Evolutionary conservation across 2,797 vertebrate genomes (phyloP).

Genomic region (Neosilurus mollespiculum): DNA sequence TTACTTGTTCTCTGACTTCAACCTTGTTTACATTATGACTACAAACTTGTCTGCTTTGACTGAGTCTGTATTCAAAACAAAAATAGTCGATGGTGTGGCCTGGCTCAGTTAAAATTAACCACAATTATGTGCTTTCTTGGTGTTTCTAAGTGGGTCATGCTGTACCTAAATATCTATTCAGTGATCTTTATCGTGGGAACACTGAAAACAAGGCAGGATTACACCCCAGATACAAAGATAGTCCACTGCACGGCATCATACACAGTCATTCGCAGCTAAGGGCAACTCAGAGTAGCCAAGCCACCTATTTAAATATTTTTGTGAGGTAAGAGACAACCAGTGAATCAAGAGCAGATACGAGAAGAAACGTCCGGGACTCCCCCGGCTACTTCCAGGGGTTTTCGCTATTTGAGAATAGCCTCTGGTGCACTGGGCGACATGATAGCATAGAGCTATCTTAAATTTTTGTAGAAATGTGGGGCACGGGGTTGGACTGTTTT

Average conservation of each 20-base stretch:
- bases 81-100: not conserved
- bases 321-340: not conserved
- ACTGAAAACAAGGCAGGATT: not conserved
- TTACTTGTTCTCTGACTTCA: not conserved
- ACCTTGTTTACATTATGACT: not conserved
- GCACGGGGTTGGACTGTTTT: too few species aligned
- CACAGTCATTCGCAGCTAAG: not conserved
- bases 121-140: not conserved
- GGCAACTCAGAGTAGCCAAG: not conserved
- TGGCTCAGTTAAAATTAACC: not conserved
- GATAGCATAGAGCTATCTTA: too few species aligned
- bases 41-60: not conserved
- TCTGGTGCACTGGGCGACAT: too few species aligned
- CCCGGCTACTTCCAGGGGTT: too few species aligned
- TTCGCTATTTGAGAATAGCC: too few species aligned
- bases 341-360: not conserved
- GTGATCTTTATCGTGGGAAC: not conserved
- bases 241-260: not conserved
- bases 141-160: not conserved
- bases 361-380: too few species aligned
- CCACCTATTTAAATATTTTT: not conserved
- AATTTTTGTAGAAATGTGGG: too few species aligned
- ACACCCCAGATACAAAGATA: not conserved
- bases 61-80: not conserved
- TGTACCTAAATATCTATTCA: constrained; percentile 8